phyloP scores from a whole-genome alignment of 2,113 vertebrate species.

The Anoplopoma fimbria region DNA sequence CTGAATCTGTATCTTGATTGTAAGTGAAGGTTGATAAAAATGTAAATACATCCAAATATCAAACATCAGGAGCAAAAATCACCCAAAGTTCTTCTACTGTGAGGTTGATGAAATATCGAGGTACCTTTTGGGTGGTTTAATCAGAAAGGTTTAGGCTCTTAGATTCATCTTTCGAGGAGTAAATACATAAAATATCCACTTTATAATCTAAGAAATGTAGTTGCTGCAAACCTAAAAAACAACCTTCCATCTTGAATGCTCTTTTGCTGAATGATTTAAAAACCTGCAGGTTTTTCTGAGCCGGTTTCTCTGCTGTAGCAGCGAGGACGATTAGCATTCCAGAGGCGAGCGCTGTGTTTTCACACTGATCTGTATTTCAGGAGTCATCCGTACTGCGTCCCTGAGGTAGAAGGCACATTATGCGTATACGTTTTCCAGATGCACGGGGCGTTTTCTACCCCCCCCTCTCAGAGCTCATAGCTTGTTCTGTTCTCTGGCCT shows the following conservation, averaged over 20 bases:
- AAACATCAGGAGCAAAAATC: too few species aligned
- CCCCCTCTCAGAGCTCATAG: conserved; percentile 2
- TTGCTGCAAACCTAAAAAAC: too few species aligned
- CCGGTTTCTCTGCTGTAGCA: neutral
- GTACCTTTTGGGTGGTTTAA: neutral
- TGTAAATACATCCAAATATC: too few species aligned
- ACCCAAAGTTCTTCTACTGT: too few species aligned
- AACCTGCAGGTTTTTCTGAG: neutral
- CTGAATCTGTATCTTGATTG: too few species aligned
- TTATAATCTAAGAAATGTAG: neutral
- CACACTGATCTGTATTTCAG: conserved; percentile 40
- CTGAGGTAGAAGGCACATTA: neutral
- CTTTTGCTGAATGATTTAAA: neutral
- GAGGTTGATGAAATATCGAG: neutral
- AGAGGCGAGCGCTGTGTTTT: conserved; percentile 24
- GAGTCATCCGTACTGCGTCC: conserved; percentile 10
- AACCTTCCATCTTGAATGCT: conserved; percentile 5
- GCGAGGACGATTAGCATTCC: conserved; percentile 45
- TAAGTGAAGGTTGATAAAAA: too few species aligned
- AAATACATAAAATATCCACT: neutral
- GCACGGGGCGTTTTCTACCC: neutral
- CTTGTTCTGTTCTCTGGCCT: conserved; percentile 1
- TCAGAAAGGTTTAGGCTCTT: too few species aligned
- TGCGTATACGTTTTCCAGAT: conserved; percentile 51
- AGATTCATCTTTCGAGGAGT: too few species aligned